Evolutionary conservation across 1,140 invertebrate genomes (phyloP).

Genomic region (Trichomalopsis sarcophagae): DNA sequence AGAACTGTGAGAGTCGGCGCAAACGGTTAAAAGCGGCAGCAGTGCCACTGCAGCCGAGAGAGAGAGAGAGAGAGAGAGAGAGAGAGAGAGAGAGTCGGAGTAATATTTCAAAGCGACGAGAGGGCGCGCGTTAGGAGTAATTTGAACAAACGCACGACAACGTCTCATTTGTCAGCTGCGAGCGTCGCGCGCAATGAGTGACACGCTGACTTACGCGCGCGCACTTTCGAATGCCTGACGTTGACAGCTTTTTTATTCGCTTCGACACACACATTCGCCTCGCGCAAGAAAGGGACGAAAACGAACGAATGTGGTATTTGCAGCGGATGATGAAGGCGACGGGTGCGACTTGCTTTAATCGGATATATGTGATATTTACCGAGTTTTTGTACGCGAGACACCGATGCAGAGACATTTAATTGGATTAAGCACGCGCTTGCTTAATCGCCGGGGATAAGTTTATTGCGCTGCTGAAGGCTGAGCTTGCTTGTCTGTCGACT

Average conservation of each 20-base stretch:
- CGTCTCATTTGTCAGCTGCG: slow-evolving; percentile 72
- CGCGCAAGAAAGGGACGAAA: neutral
- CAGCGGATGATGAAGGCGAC: no score
- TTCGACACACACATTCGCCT: neutral
- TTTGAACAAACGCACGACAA: slow-evolving; percentile 74
- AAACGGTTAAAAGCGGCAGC: slow-evolving; percentile 26
- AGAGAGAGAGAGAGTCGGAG: slow-evolving; percentile 42
- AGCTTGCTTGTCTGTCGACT: neutral
- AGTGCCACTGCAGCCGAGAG: slow-evolving; percentile 23
- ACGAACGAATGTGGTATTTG: neutral
- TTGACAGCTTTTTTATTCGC: slow-evolving; percentile 34
- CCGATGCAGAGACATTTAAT: slow-evolving; percentile 31
- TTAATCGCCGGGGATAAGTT: slow-evolving; percentile 28
- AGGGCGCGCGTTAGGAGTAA: slow-evolving; percentile 66
- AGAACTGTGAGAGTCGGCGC: neutral
- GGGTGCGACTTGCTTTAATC: no score
- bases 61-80: slow-evolving; percentile 19
- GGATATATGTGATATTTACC: no score
- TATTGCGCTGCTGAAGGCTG: slow-evolving; percentile 16
- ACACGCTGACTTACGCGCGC: slow-evolving; percentile 54
- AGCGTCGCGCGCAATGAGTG: slow-evolving; percentile 64
- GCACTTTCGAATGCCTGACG: slow-evolving; percentile 26
- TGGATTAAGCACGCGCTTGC: slow-evolving; percentile 24
- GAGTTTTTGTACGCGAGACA: neutral
- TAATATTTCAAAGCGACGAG: slow-evolving; percentile 70